A percentile compares a stretch with the other conserved stretches of the same genome.
These are phyloP conservation scores for Adineta ricciae DNA, from an alignment of 2,888 invertebrate genomes.

Conservation along the genomic window DNA sequence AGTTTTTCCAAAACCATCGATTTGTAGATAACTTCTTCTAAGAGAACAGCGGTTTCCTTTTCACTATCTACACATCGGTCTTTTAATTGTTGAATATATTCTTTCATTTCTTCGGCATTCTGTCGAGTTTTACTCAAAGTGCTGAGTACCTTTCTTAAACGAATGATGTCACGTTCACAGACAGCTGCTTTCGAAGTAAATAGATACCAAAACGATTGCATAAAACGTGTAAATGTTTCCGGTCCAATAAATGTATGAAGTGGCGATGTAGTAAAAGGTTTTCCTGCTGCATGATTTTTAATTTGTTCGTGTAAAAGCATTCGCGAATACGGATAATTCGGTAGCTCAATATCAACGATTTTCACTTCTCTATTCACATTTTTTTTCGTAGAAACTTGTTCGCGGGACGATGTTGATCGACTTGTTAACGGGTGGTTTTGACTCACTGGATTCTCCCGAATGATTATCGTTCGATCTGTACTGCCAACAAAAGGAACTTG, in stretches of 20 bases:
- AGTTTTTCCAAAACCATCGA: constrained; percentile 43
- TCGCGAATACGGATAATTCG: constrained; percentile 48
- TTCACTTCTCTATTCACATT: not conserved
- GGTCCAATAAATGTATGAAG: constrained; percentile 47
- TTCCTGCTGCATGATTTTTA: constrained; percentile 38
- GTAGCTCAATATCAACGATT: constrained; percentile 37
- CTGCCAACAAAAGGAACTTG: constrained; percentile 49
- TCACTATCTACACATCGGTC: constrained; percentile 43
- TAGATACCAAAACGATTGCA: constrained; percentile 44
- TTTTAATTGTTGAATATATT: constrained; percentile 43
- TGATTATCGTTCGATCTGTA: constrained; percentile 38
- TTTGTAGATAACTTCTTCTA: constrained; percentile 42
- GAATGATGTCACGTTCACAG: constrained; percentile 43
- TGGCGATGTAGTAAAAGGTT: constrained; percentile 36
- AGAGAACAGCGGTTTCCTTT: constrained; percentile 40
- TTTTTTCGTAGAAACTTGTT: constrained; percentile 11
- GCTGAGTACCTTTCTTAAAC: constrained; percentile 46
- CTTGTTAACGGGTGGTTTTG: not conserved
- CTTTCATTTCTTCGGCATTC: constrained; percentile 46
- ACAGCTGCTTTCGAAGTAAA: constrained; percentile 43
- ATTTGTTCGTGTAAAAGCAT: constrained; percentile 45
- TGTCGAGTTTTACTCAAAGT: constrained; percentile 46
- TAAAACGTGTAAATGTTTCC: constrained; percentile 45
- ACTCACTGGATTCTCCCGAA: not conserved
- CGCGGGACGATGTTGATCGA: constrained; percentile 34